Evolutionary conservation across 2,797 vertebrate species (phyloP).

Genomic region (Muscicapa comitata): DNA sequence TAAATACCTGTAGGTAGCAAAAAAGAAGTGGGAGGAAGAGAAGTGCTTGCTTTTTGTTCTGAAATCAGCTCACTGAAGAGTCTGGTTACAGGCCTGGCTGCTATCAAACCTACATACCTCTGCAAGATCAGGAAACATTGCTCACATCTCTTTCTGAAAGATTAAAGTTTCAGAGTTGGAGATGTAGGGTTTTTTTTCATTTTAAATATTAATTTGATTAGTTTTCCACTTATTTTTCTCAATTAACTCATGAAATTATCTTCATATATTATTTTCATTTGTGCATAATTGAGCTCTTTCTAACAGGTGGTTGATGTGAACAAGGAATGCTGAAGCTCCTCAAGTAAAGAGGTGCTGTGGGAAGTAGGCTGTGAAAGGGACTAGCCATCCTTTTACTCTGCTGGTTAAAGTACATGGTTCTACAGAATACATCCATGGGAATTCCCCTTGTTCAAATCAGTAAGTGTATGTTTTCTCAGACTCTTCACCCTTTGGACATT

Average conservation of each 20-base stretch:
- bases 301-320: not conserved
- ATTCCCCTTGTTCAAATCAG: not conserved
- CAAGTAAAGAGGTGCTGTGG: not conserved
- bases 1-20: not conserved
- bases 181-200: fast-evolving
- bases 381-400: not conserved
- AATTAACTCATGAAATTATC: not conserved
- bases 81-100: not conserved
- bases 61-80: not conserved
- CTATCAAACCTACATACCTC: not conserved
- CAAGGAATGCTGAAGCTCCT: not conserved
- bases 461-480: not conserved
- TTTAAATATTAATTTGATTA: not conserved
- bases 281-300: not conserved
- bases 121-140: not conserved
- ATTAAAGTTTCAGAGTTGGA: not conserved
- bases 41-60: conserved; percentile 15
- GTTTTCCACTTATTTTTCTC: not conserved
- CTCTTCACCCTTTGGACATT: not conserved
- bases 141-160: not conserved
- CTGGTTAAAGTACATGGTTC: not conserved
- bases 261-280: not conserved
- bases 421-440: not conserved
- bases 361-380: not conserved
- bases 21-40: not conserved